These are phyloP conservation scores for Syrista parreyssii DNA, from an alignment of 2,888 invertebrate genomes.

Conservation along the genomic window DNA sequence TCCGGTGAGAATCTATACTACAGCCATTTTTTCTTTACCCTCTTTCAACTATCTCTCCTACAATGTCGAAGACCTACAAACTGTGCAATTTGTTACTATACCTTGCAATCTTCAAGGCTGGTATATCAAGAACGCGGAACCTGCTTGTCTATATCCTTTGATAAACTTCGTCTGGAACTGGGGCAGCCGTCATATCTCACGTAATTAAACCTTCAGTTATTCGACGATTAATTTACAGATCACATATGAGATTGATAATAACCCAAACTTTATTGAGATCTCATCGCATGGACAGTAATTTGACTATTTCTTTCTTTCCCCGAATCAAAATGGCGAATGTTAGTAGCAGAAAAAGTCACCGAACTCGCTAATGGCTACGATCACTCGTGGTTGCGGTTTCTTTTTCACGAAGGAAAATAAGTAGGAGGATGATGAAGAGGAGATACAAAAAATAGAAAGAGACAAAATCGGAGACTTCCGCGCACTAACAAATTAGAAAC, in stretches of 20 bases:
- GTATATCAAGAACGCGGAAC: slow-evolving; percentile 50
- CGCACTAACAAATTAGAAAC: slow-evolving; percentile 1
- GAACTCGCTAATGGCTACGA: background rate
- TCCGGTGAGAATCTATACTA: background rate
- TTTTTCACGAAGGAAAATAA: background rate
- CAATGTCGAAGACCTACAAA: slow-evolving; percentile 45
- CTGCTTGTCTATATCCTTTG: slow-evolving; percentile 5
- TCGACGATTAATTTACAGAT: background rate
- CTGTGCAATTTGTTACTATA: slow-evolving; percentile 49
- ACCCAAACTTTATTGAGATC: background rate
- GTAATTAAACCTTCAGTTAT: background rate
- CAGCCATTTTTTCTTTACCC: slow-evolving; percentile 19
- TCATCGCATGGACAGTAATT: background rate
- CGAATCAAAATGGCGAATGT: background rate
- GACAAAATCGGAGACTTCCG: background rate
- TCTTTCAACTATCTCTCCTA: slow-evolving; percentile 13
- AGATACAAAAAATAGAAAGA: background rate
- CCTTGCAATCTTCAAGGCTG: slow-evolving; percentile 43
- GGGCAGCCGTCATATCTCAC: background rate
- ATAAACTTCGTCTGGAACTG: background rate
- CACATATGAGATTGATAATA: background rate
- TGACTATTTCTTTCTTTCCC: background rate
- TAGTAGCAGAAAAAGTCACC: background rate
- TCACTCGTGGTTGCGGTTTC: background rate
- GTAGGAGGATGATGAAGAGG: background rate